These are phyloP conservation scores for Sycophila sp. DNA, from an alignment of 1,140 invertebrate genomes.

Conservation along the genomic window DNA sequence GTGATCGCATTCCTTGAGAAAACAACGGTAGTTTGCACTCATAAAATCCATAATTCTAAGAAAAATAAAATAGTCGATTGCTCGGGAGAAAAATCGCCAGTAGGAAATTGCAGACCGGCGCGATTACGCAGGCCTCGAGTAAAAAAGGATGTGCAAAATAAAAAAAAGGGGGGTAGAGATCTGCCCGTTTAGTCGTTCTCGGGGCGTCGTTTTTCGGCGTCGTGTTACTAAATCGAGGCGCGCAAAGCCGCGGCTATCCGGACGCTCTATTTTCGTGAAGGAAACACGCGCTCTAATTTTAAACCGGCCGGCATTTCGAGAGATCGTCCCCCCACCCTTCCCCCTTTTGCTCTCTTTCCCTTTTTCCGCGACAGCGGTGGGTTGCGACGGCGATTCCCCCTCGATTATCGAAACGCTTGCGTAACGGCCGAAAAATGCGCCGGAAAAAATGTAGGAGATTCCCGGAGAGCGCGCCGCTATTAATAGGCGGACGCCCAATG, in stretches of 20 bases:
- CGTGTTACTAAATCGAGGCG: slow-evolving; percentile 55
- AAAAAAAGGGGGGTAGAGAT: no score
- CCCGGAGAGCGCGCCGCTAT: no score
- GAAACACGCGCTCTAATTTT: slow-evolving; percentile 61
- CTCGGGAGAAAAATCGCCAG: no score
- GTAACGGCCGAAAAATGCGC: not conserved
- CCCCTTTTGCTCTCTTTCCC: not conserved
- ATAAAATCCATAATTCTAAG: no score
- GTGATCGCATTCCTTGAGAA: no score
- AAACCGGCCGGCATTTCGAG: slow-evolving; percentile 54
- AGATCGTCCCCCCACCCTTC: slow-evolving; percentile 20
- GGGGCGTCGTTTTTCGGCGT: slow-evolving; percentile 19
- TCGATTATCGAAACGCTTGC: slow-evolving; percentile 26
- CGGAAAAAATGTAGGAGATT: not conserved
- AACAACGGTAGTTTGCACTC: no score
- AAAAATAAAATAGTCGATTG: no score
- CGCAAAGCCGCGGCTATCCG: slow-evolving; percentile 37
- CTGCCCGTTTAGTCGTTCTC: no score
- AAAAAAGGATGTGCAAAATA: no score
- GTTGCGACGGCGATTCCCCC: slow-evolving; percentile 3
- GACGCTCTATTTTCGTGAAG: slow-evolving; percentile 62
- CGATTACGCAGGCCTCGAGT: no score
- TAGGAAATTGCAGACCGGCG: no score
- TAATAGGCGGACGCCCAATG: no score
- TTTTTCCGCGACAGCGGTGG: not conserved